Conservation (phyloP, 1,140 invertebrate genomes). For the Prorops nasuta region DNA sequence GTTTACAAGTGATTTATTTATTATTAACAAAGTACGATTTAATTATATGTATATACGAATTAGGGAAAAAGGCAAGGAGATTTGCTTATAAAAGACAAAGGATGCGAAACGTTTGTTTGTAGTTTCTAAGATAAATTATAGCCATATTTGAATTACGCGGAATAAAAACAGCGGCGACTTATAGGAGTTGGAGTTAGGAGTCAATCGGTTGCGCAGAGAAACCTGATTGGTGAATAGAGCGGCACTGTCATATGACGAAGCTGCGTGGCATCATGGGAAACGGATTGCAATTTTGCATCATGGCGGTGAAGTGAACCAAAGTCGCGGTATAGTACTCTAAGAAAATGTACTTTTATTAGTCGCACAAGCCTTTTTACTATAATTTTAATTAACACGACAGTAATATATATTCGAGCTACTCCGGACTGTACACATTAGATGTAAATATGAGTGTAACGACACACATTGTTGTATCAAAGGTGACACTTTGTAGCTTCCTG, state of each 20-base stretch:
- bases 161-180: no score
- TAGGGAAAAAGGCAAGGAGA: no score
- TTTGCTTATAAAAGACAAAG: no score
- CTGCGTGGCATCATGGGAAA: slow-evolving; percentile 42
- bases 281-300: slow-evolving; percentile 48
- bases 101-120: no score
- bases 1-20: no score
- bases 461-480: slow-evolving; percentile 36
- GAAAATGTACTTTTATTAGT: slow-evolving; percentile 44
- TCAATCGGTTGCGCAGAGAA: slow-evolving; percentile 11
- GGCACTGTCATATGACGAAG: slow-evolving; percentile 46
- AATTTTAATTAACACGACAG: slow-evolving; percentile 13
- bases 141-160: no score
- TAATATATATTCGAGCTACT: slow-evolving; percentile 21
- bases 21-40: no score
- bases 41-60: no score
- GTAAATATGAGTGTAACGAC: slow-evolving; percentile 40
- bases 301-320: slow-evolving; percentile 46
- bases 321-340: slow-evolving; percentile 40
- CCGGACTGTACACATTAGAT: slow-evolving; percentile 17
- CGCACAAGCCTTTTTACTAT: slow-evolving; percentile 21
- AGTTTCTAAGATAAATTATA: no score
- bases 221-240: slow-evolving; percentile 28
- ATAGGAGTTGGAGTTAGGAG: no score
- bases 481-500: slow-evolving; percentile 41